Evolutionary conservation across 2,888 invertebrate genomes (phyloP).

Genomic region (Byasa hedistus): DNA sequence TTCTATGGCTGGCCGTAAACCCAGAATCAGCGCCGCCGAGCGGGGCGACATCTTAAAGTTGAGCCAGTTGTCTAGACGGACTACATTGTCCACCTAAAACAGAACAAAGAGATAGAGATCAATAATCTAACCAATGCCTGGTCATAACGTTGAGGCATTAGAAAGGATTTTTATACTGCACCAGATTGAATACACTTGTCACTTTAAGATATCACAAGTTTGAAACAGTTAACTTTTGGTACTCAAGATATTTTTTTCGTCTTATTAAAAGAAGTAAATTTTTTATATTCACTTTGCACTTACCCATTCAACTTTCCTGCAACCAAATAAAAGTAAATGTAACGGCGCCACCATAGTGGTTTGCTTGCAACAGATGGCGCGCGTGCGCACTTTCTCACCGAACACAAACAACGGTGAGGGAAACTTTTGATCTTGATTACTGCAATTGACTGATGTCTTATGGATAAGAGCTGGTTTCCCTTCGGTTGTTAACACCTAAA

Average conservation of each 20-base stretch:
- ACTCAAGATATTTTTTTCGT: no score
- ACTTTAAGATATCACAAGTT: no score
- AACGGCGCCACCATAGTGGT: slow-evolving; percentile 95
- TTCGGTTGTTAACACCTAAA: slow-evolving; percentile 93
- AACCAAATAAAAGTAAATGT: slow-evolving; percentile 94
- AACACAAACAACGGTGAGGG: slow-evolving; percentile 98
- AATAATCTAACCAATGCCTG: no score
- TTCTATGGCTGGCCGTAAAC: slow-evolving; percentile 94
- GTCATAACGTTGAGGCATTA: no score
- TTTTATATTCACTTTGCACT: slow-evolving; percentile 35
- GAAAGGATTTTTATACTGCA: no score
- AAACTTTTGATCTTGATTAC: slow-evolving; percentile 89
- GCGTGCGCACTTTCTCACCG: slow-evolving; percentile 97
- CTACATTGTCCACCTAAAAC: slow-evolving; percentile 82
- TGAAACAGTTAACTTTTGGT: no score
- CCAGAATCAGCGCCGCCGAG: slow-evolving; percentile 89
- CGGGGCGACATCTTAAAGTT: slow-evolving; percentile 91
- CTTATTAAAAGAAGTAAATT: no score
- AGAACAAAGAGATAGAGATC: background rate
- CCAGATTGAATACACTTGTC: no score
- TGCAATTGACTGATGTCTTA: slow-evolving; percentile 97
- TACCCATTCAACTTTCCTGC: slow-evolving; percentile 90
- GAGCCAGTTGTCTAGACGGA: slow-evolving; percentile 96
- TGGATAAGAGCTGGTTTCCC: slow-evolving; percentile 96
- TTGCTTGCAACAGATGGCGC: slow-evolving; percentile 97